Evolutionary conservation across 2,797 vertebrate genomes (phyloP).

Genomic region (Ptychobarbus kaznakovi): DNA sequence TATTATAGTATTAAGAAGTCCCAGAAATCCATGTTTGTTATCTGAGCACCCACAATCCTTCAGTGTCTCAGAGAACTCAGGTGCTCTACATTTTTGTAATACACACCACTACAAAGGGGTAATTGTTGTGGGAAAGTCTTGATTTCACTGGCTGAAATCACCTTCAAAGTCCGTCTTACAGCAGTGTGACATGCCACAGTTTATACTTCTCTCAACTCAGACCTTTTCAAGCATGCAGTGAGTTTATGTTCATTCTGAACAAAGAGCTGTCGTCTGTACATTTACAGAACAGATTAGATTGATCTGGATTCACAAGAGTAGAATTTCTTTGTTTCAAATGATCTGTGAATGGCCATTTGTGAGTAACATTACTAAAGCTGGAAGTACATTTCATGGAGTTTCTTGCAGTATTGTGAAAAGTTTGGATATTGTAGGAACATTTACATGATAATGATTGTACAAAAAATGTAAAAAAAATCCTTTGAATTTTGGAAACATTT

Average conservation of each 20-base stretch:
- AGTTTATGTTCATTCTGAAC: neutral
- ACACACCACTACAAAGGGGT: conserved; percentile 7
- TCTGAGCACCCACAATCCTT: neutral
- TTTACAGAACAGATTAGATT: neutral
- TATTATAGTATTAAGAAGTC: neutral
- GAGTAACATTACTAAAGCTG: neutral
- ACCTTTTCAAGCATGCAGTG: neutral
- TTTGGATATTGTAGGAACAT: neutral
- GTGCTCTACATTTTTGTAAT: conserved; percentile 6
- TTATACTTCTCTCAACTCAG: neutral
- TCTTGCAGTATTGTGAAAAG: neutral
- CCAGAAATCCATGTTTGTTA: conserved; percentile 16
- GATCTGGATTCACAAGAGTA: neutral
- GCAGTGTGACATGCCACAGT: neutral
- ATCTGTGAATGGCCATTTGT: neutral
- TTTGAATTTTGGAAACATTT: neutral
- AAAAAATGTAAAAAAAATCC: too few relatives aligned
- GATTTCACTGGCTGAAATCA: conserved; percentile 20
- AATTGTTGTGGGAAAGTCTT: conserved; percentile 4
- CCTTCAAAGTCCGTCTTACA: conserved; percentile 11
- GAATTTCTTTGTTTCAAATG: neutral
- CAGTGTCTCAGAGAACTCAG: neutral
- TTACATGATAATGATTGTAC: neutral
- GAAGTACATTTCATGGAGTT: neutral
- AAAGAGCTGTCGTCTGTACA: neutral